Evolutionary conservation across 2,113 vertebrate species (phyloP).

Genomic region (Anguilla rostrata): DNA sequence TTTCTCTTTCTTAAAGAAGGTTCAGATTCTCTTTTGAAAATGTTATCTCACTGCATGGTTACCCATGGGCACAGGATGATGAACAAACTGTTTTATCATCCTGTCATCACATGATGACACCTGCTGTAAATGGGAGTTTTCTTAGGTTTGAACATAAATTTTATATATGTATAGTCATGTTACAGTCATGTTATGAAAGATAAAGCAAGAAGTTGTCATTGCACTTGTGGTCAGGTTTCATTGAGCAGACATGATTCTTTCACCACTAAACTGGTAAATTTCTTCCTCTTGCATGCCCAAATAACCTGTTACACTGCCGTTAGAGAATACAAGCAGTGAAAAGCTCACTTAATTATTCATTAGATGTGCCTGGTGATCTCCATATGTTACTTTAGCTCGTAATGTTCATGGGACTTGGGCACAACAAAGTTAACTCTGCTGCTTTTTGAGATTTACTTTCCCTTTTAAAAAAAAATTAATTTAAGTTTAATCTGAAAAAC

Average conservation of each 20-base stretch:
- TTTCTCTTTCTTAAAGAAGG: neutral
- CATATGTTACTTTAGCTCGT: neutral
- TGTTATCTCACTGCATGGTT: neutral
- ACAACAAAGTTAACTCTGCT: too few species aligned
- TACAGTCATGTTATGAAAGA: neutral
- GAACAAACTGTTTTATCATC: neutral
- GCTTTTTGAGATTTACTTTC: too few species aligned
- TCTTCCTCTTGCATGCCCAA: neutral
- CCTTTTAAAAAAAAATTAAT: too few species aligned
- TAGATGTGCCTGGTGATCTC: neutral
- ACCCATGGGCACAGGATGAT: neutral
- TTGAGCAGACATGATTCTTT: neutral
- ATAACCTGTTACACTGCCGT: neutral
- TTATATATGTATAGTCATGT: neutral
- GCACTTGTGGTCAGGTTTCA: neutral
- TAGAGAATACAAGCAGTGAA: neutral
- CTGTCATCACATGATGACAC: too few species aligned
- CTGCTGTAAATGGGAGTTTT: too few species aligned
- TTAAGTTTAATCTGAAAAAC: too few species aligned
- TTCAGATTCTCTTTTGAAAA: constrained; percentile 4
- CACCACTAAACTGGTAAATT: neutral
- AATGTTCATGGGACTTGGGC: neutral
- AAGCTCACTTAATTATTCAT: neutral
- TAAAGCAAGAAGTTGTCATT: neutral
- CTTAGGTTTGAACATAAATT: neutral